Evolutionary conservation across 2,113 vertebrate species (phyloP).

Genomic region (Upupa epops): DNA sequence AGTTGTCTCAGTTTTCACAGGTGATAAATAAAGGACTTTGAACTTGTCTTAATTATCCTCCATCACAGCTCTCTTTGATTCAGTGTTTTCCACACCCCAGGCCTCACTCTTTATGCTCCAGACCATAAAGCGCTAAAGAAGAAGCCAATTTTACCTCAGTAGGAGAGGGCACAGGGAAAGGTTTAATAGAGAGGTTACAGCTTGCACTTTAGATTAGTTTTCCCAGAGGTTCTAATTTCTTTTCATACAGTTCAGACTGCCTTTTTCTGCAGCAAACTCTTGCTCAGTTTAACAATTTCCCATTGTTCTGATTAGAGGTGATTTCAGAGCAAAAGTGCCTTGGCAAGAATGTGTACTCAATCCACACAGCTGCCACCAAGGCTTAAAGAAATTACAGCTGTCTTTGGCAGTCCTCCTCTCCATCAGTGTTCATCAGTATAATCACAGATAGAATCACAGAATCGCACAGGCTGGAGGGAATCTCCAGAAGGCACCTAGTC

Average conservation of each 20-base stretch:
- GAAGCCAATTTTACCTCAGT: not conserved
- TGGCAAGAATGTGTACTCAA: not conserved
- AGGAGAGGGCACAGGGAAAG: not conserved
- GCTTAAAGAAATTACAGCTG: slow-evolving; percentile 2
- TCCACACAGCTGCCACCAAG: not conserved
- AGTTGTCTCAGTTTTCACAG: not conserved
- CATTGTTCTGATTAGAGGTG: not conserved
- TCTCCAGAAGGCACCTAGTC: no score
- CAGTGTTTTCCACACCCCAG: not conserved
- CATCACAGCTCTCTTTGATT: not conserved
- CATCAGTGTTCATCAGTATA: not conserved
- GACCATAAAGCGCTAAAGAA: not conserved
- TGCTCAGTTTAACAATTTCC: not conserved
- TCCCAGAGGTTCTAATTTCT: slow-evolving; percentile 2
- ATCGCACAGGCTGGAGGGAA: no score
- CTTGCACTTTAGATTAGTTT: not conserved
- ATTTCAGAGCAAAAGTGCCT: not conserved
- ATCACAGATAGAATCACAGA: no score
- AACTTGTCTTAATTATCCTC: not conserved
- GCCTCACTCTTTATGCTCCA: not conserved
- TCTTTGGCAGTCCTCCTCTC: not conserved
- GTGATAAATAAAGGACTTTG: not conserved
- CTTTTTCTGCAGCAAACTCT: not conserved
- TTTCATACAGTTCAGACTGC: not conserved
- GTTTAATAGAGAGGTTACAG: not conserved